Conservation (phyloP, 2,797 vertebrate genomes). For the Uromys caudimaculatus region DNA sequence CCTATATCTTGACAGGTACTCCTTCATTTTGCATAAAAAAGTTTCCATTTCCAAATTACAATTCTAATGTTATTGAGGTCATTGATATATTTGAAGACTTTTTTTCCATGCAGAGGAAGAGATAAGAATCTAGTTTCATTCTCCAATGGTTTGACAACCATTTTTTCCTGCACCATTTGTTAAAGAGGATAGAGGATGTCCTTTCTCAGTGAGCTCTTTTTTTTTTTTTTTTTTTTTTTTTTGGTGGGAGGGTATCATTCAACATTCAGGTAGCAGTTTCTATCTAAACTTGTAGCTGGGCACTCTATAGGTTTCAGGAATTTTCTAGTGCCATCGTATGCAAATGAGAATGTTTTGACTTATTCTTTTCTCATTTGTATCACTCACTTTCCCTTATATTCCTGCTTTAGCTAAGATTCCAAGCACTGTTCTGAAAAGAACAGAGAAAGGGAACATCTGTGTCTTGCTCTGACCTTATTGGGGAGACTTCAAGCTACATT, state of each 20-base stretch:
- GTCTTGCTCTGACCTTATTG: not conserved
- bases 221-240: not conserved
- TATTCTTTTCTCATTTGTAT: not conserved
- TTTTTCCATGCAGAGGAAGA: not conserved
- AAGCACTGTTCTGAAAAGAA: no score
- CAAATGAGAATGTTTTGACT: not conserved
- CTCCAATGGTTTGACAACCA: not conserved
- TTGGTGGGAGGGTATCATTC: no score
- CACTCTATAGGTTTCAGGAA: no score
- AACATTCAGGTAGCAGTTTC: not conserved
- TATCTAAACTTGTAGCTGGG: not conserved
- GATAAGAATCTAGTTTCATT: not conserved
- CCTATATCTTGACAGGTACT: not conserved
- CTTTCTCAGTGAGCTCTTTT: not conserved
- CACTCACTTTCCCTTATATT: fast-evolving
- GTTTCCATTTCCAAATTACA: not conserved
- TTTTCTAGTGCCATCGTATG: not conserved
- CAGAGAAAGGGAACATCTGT: not conserved
- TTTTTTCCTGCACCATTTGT: no score
- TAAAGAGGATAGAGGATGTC: not conserved
- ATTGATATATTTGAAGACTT: no score
- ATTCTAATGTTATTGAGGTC: not conserved
- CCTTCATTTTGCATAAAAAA: not conserved
- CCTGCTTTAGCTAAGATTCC: not conserved
- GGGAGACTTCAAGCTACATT: not conserved